Evolutionary conservation across 2,888 invertebrate genomes (phyloP).

Genomic region (Melangyna quadrimaculata): DNA sequence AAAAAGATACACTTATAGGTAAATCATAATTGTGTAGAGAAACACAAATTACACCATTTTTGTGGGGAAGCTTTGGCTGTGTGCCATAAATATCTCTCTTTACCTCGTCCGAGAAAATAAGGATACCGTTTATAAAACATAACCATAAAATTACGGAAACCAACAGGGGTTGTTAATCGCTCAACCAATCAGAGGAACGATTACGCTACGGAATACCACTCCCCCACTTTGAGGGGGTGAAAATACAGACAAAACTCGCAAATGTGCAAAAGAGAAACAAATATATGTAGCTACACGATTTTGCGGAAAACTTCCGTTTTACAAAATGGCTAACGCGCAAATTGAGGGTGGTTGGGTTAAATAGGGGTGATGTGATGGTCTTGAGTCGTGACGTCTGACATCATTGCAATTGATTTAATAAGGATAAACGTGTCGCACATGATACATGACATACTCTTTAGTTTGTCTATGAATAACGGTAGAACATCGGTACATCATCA

Average conservation of each 20-base stretch:
- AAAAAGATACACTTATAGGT: neutral
- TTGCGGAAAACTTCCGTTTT: conserved; percentile 42
- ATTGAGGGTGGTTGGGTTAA: conserved; percentile 33
- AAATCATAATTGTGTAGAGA: neutral
- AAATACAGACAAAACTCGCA: neutral
- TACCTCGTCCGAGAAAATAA: conserved; percentile 10
- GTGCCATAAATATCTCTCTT: conserved; percentile 16
- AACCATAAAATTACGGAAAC: conserved; percentile 64
- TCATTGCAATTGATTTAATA: conserved; percentile 60
- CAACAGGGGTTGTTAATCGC: conserved; percentile 74
- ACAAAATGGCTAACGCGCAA: conserved; percentile 69
- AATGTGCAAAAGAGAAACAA: conserved; percentile 50
- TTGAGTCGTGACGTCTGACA: conserved; percentile 32
- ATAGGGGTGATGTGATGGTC: conserved; percentile 8
- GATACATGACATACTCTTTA: conserved; percentile 21
- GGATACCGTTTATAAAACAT: conserved; percentile 45
- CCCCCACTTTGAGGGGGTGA: conserved; percentile 50
- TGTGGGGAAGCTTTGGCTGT: neutral
- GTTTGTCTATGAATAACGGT: conserved; percentile 1
- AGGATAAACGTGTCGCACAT: conserved; percentile 55
- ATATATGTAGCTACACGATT: neutral
- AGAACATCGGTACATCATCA: neutral
- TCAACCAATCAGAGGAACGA: conserved; percentile 73
- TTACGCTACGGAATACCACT: conserved; percentile 59
- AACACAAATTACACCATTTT: conserved; percentile 12